Conservation (phyloP, 2,113 vertebrate genomes). For the Eretmodus cyanostictus region DNA sequence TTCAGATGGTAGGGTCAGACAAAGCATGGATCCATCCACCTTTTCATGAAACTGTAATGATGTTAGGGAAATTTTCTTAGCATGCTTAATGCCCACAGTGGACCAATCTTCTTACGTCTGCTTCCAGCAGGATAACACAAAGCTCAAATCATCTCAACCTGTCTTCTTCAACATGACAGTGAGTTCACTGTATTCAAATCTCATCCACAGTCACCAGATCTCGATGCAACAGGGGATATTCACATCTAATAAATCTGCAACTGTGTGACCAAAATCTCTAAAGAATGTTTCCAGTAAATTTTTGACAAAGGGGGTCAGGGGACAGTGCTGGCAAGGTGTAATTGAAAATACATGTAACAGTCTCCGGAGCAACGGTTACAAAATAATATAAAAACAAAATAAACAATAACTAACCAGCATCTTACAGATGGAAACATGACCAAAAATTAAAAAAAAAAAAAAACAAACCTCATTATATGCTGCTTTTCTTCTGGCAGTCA, state of each 20-base stretch:
- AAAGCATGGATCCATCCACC: neutral
- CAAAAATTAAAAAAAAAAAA: fast-evolving
- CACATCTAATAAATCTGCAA: neutral
- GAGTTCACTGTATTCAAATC: neutral
- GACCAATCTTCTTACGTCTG: neutral
- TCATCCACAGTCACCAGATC: neutral
- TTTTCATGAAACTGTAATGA: neutral
- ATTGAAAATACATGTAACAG: neutral
- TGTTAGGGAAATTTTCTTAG: neutral
- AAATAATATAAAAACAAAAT: neutral
- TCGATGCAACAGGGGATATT: neutral
- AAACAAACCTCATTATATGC: fast-evolving
- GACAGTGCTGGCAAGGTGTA: neutral
- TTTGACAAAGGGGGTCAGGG: neutral
- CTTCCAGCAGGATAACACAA: neutral
- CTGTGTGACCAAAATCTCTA: neutral
- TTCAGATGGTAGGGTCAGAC: neutral
- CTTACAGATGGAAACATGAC: neutral
- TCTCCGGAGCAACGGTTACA: neutral
- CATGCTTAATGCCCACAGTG: neutral
- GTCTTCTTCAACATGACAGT: neutral
- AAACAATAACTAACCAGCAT: neutral
- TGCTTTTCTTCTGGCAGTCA: neutral
- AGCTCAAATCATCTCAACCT: neutral
- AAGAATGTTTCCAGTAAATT: neutral